phyloP scores from a whole-genome alignment of 2,888 invertebrate species.

The Drosophila acutilabella region DNA sequence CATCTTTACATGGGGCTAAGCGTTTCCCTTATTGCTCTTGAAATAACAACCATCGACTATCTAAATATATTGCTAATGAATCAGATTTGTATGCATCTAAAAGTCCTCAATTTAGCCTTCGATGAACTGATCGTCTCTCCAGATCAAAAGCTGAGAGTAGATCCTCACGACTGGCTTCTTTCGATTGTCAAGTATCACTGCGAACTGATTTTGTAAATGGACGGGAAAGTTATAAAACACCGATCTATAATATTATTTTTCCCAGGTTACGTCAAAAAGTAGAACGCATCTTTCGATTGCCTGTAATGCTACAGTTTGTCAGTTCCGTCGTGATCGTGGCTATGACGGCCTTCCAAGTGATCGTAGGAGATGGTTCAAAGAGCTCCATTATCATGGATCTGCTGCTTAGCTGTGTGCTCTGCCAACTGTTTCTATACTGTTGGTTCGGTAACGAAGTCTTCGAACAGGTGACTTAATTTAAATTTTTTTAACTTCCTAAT shows the following conservation, averaged over 20 bases:
- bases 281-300: conserved; percentile 64
- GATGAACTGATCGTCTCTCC: conserved; percentile 45
- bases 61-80: conserved; percentile 74
- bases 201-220: conserved; percentile 60
- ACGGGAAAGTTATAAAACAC: too few species aligned
- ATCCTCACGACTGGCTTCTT: conserved; percentile 48
- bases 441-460: conserved; percentile 78
- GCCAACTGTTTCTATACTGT: conserved; percentile 74
- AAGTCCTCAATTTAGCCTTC: conserved; percentile 70
- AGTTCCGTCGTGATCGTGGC: conserved; percentile 71
- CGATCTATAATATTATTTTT: background rate
- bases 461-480: conserved; percentile 39
- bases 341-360: conserved; percentile 74
- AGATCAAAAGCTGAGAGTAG: background rate
- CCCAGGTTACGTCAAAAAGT: conserved; percentile 65
- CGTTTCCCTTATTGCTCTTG: conserved; percentile 56
- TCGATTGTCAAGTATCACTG: conserved; percentile 67
- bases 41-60: conserved; percentile 70
- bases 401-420: conserved; percentile 69
- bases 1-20: conserved; percentile 66
- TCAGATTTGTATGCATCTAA: conserved; percentile 76
- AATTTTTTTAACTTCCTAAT: too few species aligned
- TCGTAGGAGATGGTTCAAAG: conserved; percentile 58
- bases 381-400: conserved; percentile 68
- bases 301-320: conserved; percentile 72